Conservation (phyloP, 1,140 invertebrate species). For the Aethina tumida region DNA sequence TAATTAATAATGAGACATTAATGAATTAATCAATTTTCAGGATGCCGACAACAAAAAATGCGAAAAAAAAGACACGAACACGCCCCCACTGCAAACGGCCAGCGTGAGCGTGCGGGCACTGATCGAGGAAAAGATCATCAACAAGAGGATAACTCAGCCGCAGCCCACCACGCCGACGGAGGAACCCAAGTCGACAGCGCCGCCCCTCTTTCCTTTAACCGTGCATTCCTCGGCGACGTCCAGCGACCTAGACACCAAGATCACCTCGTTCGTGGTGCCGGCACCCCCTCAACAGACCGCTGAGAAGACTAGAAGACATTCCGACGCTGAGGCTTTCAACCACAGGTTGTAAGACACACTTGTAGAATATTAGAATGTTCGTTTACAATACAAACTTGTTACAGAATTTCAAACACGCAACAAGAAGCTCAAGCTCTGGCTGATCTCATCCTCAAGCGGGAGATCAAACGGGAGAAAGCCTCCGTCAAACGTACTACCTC, state of each 20-base stretch:
- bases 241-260: conserved; percentile 37
- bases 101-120: conserved; percentile 77
- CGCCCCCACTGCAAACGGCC: conserved; percentile 76
- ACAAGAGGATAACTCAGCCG: conserved; percentile 54
- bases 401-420: conserved; percentile 42
- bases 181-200: conserved; percentile 40
- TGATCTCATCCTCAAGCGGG: conserved; percentile 45
- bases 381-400: too few relatives aligned
- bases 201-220: conserved; percentile 38
- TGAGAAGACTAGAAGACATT: conserved; percentile 50
- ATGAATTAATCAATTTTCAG: conserved; percentile 45
- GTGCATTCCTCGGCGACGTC: conserved; percentile 39
- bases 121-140: conserved; percentile 87
- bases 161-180: conserved; percentile 42
- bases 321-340: conserved; percentile 54
- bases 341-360: too few relatives aligned
- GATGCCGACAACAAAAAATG: conserved; percentile 76
- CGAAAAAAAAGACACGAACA: conserved; percentile 71
- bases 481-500: conserved; percentile 50
- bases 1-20: too few relatives aligned
- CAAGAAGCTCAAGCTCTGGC: conserved; percentile 47
- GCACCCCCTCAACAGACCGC: conserved; percentile 43
- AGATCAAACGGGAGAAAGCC: conserved; percentile 59
- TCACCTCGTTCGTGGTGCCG: conserved; percentile 51
- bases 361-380: too few relatives aligned